Percentiles rank a stretch among this genome's conserved stretches.
Conservation (phyloP, 2,797 vertebrate genomes). For the Intellagama lesueurii region DNA sequence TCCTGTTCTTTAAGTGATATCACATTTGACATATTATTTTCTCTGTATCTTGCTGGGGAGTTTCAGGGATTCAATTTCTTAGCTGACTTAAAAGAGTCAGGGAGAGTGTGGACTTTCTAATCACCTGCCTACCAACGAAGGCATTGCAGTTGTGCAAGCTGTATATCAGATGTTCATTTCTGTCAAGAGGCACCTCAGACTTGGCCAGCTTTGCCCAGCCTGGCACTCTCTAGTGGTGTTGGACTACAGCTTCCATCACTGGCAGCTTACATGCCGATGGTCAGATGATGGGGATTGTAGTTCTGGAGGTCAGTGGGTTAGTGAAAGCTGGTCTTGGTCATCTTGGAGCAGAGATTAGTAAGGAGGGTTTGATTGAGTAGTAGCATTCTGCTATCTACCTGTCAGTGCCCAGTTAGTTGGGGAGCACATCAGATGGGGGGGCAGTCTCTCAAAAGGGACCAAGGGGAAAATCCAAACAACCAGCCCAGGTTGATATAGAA, state of each 20-base stretch:
- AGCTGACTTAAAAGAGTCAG: slow-evolving; percentile 13
- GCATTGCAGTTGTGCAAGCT: slow-evolving; percentile 12
- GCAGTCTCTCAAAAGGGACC: too few relatives aligned
- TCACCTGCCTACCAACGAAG: not conserved
- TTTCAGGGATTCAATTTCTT: slow-evolving; percentile 21
- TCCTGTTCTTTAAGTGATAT: slow-evolving; percentile 12
- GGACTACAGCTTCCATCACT: not conserved
- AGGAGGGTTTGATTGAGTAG: not conserved
- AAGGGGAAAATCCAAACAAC: too few relatives aligned
- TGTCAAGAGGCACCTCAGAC: not conserved
- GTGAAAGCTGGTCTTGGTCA: not conserved
- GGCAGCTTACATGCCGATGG: not conserved
- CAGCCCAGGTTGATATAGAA: too few relatives aligned
- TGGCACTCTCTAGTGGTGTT: too few relatives aligned
- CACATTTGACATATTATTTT: slow-evolving; percentile 24
- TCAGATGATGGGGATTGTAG: not conserved
- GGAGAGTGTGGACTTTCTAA: slow-evolving; percentile 24
- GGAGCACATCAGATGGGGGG: too few relatives aligned
- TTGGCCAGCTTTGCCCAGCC: not conserved
- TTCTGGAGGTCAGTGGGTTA: not conserved
- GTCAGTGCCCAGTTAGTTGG: too few relatives aligned
- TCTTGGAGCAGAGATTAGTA: not conserved
- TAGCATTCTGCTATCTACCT: too few relatives aligned
- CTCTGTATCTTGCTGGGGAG: not conserved
- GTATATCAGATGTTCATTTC: not conserved